Evolutionary conservation across 2,888 invertebrate genomes (phyloP).

Genomic region (Pristionchus exspectatus): DNA sequence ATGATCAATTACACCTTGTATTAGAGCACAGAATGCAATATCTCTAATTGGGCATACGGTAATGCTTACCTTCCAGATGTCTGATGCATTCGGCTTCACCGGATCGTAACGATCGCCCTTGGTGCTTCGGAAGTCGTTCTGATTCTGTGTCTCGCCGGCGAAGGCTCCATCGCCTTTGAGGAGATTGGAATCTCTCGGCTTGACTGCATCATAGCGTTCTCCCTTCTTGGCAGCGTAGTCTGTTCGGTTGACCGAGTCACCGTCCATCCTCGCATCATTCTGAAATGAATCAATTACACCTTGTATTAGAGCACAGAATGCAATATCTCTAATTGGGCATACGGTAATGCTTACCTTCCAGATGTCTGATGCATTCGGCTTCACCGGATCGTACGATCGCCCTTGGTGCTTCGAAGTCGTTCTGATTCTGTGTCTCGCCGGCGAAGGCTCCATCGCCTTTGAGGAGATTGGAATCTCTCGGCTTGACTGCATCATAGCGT

Average conservation of each 20-base stretch:
- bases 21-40: not conserved
- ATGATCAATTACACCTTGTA: not conserved
- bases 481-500: slow-evolving; percentile 60
- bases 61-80: slow-evolving; percentile 44
- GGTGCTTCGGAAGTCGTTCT: slow-evolving; percentile 52
- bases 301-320: not conserved
- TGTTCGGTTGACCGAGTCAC: slow-evolving; percentile 23
- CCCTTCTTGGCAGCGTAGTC: slow-evolving; percentile 57
- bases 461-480: slow-evolving; percentile 55
- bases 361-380: slow-evolving; percentile 52
- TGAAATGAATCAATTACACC: not conserved
- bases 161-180: slow-evolving; percentile 57
- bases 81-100: slow-evolving; percentile 52
- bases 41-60: not conserved
- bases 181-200: slow-evolving; percentile 58
- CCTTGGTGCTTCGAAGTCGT: slow-evolving; percentile 59
- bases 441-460: slow-evolving; percentile 62
- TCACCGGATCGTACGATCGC: slow-evolving; percentile 53
- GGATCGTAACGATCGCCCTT: slow-evolving; percentile 57
- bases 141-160: slow-evolving; percentile 58
- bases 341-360: slow-evolving; percentile 58
- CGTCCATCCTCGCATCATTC: slow-evolving; percentile 52
- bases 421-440: slow-evolving; percentile 59
- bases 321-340: not conserved
- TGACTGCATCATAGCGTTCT: slow-evolving; percentile 58